Evolutionary conservation across 37 sponge, comb jelly and placozoan species (phyloP), one percentile per base, ranked within the genome.

Genomic region (Eunapius fragilis): DNA sequence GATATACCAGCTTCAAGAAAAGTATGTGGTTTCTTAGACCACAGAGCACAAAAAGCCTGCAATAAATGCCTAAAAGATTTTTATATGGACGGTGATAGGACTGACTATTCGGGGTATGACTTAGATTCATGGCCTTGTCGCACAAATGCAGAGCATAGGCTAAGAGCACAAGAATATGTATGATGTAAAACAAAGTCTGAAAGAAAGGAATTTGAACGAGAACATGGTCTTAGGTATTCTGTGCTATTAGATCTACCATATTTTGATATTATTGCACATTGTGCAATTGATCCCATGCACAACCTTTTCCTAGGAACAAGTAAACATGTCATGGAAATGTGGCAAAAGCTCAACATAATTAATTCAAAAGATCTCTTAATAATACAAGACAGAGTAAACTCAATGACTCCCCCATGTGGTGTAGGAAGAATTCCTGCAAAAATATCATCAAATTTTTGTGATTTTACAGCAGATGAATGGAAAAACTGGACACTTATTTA

Each of bases 381-480:
- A 38, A 87, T 92, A 47, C 82, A 84, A 11, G n/a, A 33, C 50
- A 31, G n/a, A 69, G 33, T 74, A 2, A 80, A 32, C 14, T 0
- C 2, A 0, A 76, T 92, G 14, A 67, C 80, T 37, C 92, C 92
- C 7, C 22, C 75, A 69, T 58, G 19, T 17, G 82, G 74, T 69
- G 82, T 81, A 37, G 92, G 92, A 12, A 25, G 88, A 71, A 75
- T 92, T 17, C 88, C 89, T 47, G 32, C 49, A 27, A 92, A 78
- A 12, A 88, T 92, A 25, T 37, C 74, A 3, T 88, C 82, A n/a
- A 75, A 79, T 24, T 88, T 73, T 76, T 73, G 79, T 70, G 89
- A 89, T 4, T 92, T 92, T 38, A 92, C 71, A 26, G 93, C 93
- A 36, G 76, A 84, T 67, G 89, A 92, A 78, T 92, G 93, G 93